Conservation (phyloP, 2,888 invertebrate species). For the Fragum whitleyi region DNA sequence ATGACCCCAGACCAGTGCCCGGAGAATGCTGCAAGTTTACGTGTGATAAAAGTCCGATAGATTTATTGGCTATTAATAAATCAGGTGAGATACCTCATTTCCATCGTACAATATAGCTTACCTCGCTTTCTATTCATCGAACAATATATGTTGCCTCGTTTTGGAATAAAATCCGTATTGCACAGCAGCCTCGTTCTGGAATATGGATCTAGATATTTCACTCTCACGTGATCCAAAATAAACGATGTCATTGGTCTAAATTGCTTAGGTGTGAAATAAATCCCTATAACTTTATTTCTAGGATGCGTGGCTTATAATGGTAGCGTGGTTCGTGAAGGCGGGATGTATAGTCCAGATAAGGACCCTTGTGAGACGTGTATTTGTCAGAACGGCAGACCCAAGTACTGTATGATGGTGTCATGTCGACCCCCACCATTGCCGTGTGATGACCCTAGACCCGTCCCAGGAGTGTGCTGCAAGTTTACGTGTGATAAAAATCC, state of each 20-base stretch:
- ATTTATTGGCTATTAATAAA: too few relatives aligned
- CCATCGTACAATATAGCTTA: too few relatives aligned
- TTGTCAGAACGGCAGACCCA: slow-evolving; percentile 24
- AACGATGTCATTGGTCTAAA: too few relatives aligned
- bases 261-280: too few relatives aligned
- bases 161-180: too few relatives aligned
- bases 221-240: too few relatives aligned
- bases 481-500: slow-evolving; percentile 18
- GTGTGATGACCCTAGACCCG: slow-evolving; percentile 27
- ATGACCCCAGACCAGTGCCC: slow-evolving; percentile 22
- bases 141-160: too few relatives aligned
- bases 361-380: slow-evolving; percentile 43
- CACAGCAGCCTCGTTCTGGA: too few relatives aligned
- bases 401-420: slow-evolving; percentile 21
- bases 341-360: slow-evolving; percentile 14
- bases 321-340: slow-evolving; percentile 11
- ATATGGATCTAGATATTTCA: too few relatives aligned
- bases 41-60: slow-evolving; percentile 22
- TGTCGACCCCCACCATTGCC: slow-evolving; percentile 27
- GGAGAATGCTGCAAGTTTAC: slow-evolving; percentile 37
- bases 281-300: not conserved
- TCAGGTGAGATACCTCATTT: too few relatives aligned
- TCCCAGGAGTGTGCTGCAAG: slow-evolving; percentile 40
- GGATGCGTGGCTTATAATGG: slow-evolving; percentile 33
- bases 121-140: too few relatives aligned